A percentile compares a stretch with the other conserved stretches of the same genome.
phyloP scores from a whole-genome alignment of 2,113 vertebrate genomes.

The Phaetusa simplex region DNA sequence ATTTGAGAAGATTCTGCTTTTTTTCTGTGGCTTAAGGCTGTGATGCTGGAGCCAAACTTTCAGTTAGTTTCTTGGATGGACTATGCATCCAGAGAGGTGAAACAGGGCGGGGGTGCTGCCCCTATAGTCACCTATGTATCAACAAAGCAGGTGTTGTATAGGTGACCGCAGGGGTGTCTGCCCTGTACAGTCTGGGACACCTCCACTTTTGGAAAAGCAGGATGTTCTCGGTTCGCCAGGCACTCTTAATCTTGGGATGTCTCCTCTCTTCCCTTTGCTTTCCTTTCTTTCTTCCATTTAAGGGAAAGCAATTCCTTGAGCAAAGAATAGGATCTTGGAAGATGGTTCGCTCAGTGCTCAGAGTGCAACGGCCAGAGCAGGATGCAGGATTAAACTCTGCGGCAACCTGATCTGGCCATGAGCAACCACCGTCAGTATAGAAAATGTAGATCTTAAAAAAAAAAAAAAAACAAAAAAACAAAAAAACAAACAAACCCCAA shows the following conservation, averaged over 20 bases:
- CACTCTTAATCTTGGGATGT: not conserved
- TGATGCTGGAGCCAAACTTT: not conserved
- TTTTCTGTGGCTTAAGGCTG: not conserved
- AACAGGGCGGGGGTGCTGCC: not conserved
- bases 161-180: not conserved
- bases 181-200: not conserved
- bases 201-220: not conserved
- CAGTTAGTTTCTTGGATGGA: not conserved
- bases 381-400: not conserved
- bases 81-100: not conserved
- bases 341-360: not conserved
- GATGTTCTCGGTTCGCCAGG: not conserved
- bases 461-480: not conserved
- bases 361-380: not conserved
- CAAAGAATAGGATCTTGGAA: not conserved
- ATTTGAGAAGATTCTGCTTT: not conserved
- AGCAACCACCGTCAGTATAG: not conserved
- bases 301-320: not conserved
- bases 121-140: not conserved
- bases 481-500: not conserved
- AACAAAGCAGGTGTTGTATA: not conserved
- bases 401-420: fast-evolving
- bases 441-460: not conserved
- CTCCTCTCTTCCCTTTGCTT: not conserved
- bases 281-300: not conserved